phyloP scores from a whole-genome alignment of 1,140 invertebrate species.

The Drosophila miranda region DNA sequence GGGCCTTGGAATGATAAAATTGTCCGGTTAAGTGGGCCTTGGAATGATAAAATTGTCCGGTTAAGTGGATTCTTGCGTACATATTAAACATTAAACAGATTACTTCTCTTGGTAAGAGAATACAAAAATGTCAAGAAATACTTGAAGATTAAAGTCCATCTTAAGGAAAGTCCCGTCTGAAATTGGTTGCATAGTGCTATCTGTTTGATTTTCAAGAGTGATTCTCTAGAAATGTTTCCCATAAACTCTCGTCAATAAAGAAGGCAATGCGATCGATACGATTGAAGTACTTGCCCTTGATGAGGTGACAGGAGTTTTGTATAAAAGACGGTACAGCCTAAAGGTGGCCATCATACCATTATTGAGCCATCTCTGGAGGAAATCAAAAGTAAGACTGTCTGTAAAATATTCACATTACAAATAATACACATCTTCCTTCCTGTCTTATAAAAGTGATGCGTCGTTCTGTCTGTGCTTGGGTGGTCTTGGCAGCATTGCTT shows the following conservation, averaged over 20 bases:
- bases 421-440: background rate
- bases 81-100: background rate
- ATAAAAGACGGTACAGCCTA: conserved; percentile 20
- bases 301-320: background rate
- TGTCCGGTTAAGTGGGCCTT: conserved; percentile 42
- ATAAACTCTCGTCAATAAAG: background rate
- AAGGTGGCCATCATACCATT: background rate
- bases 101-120: too few relatives aligned
- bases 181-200: background rate
- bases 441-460: conserved; percentile 9
- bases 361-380: background rate
- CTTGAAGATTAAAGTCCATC: too few relatives aligned
- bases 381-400: conserved; percentile 22
- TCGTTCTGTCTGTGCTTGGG: background rate
- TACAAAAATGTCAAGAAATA: background rate
- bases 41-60: conserved; percentile 18
- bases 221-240: background rate
- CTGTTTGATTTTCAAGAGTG: conserved; percentile 5
- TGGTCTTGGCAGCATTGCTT: conserved; percentile 10
- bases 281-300: background rate
- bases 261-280: conserved; percentile 8
- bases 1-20: conserved; percentile 21
- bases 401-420: background rate
- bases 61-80: conserved; percentile 15
- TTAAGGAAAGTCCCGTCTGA: too few relatives aligned